phyloP scores from a whole-genome alignment of 2,797 vertebrate genomes.

The Moxostoma hubbsi region DNA sequence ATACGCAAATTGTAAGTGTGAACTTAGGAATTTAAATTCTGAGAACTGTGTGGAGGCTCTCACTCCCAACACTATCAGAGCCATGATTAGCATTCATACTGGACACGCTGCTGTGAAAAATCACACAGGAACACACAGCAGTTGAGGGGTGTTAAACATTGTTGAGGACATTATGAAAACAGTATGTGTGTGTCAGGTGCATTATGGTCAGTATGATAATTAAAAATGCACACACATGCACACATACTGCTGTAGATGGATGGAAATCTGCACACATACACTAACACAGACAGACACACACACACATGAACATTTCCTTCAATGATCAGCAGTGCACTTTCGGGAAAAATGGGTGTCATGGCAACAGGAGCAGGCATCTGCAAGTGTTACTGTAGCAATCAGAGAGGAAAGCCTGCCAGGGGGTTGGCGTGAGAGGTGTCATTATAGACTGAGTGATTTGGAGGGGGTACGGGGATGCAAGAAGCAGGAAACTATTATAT shows the following conservation, averaged over 20 bases:
- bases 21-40: slow-evolving; percentile 32
- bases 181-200: not conserved
- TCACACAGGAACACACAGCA: slow-evolving; percentile 27
- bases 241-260: not conserved
- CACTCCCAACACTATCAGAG: slow-evolving; percentile 20
- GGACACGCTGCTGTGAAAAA: slow-evolving; percentile 34
- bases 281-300: slow-evolving; percentile 34
- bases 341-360: slow-evolving; percentile 61
- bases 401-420: slow-evolving; percentile 41
- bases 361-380: slow-evolving; percentile 64
- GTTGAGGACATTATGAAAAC: slow-evolving; percentile 26
- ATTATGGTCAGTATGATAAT: no score
- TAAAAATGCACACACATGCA: not conserved
- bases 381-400: slow-evolving; percentile 60
- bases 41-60: slow-evolving; percentile 24
- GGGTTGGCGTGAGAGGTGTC: slow-evolving; percentile 48
- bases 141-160: slow-evolving; percentile 15
- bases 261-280: slow-evolving; percentile 37
- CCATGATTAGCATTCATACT: slow-evolving; percentile 46
- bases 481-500: slow-evolving; percentile 50
- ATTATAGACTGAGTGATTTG: slow-evolving; percentile 57
- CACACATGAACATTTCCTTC: slow-evolving; percentile 48
- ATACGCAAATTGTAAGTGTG: slow-evolving; percentile 40
- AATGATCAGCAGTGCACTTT: slow-evolving; percentile 56
- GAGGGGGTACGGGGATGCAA: slow-evolving; percentile 40